Percentiles rank a stretch among this genome's conserved stretches.
Evolutionary conservation across 2,113 vertebrate species (phyloP).

Genomic region (Cryptotis parvus): DNA sequence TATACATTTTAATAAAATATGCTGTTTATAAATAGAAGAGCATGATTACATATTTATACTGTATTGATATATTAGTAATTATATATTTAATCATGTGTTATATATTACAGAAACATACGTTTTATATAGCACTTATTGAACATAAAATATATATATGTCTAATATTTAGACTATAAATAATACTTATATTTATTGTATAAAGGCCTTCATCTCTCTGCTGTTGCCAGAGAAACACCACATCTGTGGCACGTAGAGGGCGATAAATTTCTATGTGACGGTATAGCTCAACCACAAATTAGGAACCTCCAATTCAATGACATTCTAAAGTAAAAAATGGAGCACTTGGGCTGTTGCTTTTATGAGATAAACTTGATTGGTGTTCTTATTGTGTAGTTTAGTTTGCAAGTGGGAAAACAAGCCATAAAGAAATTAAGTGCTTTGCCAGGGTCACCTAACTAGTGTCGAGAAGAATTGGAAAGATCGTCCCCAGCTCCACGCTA

Average conservation of each 20-base stretch:
- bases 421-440: not conserved
- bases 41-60: not conserved
- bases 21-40: not conserved
- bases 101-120: not conserved
- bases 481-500: not conserved
- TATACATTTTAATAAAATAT: not conserved
- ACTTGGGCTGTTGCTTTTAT: not conserved
- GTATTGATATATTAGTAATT: too few species aligned
- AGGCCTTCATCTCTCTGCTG: not conserved
- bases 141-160: not conserved
- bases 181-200: not conserved
- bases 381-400: not conserved
- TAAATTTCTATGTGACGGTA: not conserved
- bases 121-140: not conserved
- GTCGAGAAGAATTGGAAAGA: not conserved
- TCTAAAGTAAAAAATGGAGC: too few species aligned
- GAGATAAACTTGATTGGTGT: not conserved
- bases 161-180: not conserved
- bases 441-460: not conserved
- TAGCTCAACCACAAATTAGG: not conserved
- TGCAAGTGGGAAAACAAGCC: not conserved
- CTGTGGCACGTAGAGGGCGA: not conserved
- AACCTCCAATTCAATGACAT: not conserved
- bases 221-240: not conserved
- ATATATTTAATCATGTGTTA: not conserved